phyloP scores from a whole-genome alignment of 1,140 invertebrate species.

The Amphibalanus amphitrite region DNA sequence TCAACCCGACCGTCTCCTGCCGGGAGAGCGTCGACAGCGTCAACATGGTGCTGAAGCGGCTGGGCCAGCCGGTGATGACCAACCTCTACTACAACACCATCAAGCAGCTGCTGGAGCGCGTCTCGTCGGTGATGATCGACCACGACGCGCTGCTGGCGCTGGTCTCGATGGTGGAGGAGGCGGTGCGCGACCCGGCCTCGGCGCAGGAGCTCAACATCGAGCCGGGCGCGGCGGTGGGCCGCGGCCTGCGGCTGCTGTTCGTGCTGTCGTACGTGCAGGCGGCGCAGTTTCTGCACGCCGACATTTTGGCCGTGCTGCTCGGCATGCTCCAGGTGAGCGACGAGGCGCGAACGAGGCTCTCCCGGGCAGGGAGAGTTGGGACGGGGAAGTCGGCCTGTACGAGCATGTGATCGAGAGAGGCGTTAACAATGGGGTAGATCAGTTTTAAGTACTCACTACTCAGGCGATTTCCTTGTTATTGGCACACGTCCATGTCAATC shows the following conservation, averaged over 20 bases:
- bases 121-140: slow-evolving; percentile 91
- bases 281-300: slow-evolving; percentile 70
- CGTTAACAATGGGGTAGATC: no score
- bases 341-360: no score
- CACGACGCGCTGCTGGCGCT: slow-evolving; percentile 52
- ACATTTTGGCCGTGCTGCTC: slow-evolving; percentile 61
- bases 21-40: slow-evolving; percentile 67
- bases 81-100: slow-evolving; percentile 90
- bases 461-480: no score
- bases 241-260: slow-evolving; percentile 59
- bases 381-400: no score
- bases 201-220: slow-evolving; percentile 53
- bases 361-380: no score
- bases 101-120: slow-evolving; percentile 80
- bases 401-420: no score
- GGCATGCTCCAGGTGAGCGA: slow-evolving; percentile 39
- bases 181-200: slow-evolving; percentile 29
- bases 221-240: slow-evolving; percentile 57
- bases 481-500: no score
- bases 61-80: slow-evolving; percentile 82
- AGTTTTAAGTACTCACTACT: no score
- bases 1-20: slow-evolving; percentile 70
- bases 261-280: slow-evolving; percentile 80
- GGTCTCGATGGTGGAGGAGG: slow-evolving; percentile 16
- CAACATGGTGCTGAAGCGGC: slow-evolving; percentile 70